Conservation (phyloP, 2,113 vertebrate species). For the Scophthalmus maximus region DNA sequence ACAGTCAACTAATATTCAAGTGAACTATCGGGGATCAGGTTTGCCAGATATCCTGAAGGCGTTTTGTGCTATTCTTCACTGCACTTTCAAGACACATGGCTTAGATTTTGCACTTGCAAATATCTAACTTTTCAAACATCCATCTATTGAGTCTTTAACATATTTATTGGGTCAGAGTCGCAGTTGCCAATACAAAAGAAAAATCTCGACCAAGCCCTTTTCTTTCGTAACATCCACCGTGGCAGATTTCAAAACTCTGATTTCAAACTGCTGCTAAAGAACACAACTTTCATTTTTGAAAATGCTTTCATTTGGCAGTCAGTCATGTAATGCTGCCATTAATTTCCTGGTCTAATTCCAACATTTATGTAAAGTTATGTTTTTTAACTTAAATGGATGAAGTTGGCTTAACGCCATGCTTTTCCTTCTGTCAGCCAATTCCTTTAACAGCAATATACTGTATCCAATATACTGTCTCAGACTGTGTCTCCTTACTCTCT, state of each 20-base stretch:
- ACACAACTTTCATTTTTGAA: neutral
- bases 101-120: neutral
- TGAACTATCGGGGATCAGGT: conserved; percentile 29
- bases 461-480: neutral
- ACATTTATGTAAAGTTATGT: too few relatives aligned
- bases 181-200: neutral
- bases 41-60: conserved; percentile 18
- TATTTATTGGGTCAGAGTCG: neutral
- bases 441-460: neutral
- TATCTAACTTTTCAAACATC: neutral
- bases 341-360: neutral
- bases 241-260: neutral
- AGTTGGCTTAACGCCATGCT: neutral
- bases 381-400: neutral
- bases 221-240: too few relatives aligned
- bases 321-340: neutral
- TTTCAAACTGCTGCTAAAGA: neutral
- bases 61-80: neutral
- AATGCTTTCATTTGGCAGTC: neutral
- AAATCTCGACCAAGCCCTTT: neutral
- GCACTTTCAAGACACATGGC: neutral
- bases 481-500: neutral
- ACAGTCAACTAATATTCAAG: conserved; percentile 27
- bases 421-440: neutral
- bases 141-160: neutral